Conservation (phyloP, 2,888 invertebrate genomes). For the Heliconius sara region DNA sequence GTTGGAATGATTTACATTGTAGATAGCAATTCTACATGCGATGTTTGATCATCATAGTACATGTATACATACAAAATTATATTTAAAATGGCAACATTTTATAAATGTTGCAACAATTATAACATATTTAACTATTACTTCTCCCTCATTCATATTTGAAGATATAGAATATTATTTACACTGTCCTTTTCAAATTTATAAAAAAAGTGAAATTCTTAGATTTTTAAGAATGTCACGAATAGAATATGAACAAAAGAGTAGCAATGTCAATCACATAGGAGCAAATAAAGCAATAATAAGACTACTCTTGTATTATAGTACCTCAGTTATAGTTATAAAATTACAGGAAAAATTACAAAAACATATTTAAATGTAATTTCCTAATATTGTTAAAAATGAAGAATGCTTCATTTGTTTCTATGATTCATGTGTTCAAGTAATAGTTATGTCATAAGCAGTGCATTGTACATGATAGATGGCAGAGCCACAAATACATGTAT, state of each 20-base stretch:
- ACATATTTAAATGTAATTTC: too few species aligned
- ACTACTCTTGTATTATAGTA: neutral
- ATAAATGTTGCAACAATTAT: conserved; percentile 34
- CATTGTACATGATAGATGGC: conserved; percentile 62
- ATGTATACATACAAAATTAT: conserved; percentile 20
- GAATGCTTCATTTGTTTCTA: conserved; percentile 1
- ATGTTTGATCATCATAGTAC: conserved; percentile 29
- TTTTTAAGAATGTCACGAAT: conserved; percentile 12
- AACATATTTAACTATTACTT: conserved; percentile 8
- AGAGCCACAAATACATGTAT: conserved; percentile 65
- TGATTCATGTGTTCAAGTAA: conserved; percentile 25
- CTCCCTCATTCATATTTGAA: conserved; percentile 18
- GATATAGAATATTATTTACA: conserved; percentile 67
- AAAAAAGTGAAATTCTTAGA: conserved; percentile 39
- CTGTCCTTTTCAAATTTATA: conserved; percentile 62
- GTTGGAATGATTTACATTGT: neutral
- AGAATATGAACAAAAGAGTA: conserved; percentile 62
- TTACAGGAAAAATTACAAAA: too few species aligned
- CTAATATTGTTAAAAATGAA: neutral
- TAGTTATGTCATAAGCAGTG: conserved; percentile 61
- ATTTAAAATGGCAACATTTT: conserved; percentile 35
- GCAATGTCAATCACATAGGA: conserved; percentile 35
- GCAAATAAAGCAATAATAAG: neutral
- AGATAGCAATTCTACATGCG: conserved; percentile 12
- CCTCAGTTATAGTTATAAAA: neutral